Evolutionary conservation across 2,888 invertebrate genomes (phyloP).

Genomic region (Spodoptera exigua): DNA sequence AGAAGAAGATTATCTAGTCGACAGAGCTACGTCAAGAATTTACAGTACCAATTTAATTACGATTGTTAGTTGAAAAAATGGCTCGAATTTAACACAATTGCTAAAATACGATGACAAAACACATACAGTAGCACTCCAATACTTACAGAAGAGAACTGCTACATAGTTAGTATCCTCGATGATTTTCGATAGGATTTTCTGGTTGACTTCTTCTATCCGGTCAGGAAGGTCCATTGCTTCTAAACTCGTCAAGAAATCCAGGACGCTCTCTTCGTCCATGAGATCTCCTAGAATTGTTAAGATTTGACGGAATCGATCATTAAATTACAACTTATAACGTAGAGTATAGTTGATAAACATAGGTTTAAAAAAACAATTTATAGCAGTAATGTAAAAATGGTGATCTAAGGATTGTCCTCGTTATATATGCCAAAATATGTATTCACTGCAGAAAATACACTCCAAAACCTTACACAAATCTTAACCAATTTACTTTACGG

Average conservation of each 20-base stretch:
- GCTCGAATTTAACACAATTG: conserved; percentile 81
- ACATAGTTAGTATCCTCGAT: conserved; percentile 97
- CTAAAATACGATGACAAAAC: conserved; percentile 76
- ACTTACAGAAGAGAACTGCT: conserved; percentile 98
- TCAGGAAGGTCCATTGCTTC: conserved; percentile 98
- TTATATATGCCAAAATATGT: background rate
- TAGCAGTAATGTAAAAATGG: too few relatives aligned
- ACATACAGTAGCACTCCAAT: conserved; percentile 64
- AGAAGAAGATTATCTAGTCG: conserved; percentile 69
- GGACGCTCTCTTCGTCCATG: conserved; percentile 97
- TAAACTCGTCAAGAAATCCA: conserved; percentile 97
- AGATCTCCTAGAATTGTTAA: conserved; percentile 93
- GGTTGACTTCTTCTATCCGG: conserved; percentile 98
- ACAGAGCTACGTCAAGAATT: conserved; percentile 76
- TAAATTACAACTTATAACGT: conserved; percentile 5
- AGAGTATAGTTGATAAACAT: too few relatives aligned
- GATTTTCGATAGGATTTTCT: conserved; percentile 96
- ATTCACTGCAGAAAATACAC: conserved; percentile 8
- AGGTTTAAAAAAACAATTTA: too few relatives aligned
- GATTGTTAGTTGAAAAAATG: conserved; percentile 83
- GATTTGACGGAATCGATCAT: conserved; percentile 17
- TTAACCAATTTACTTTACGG: background rate
- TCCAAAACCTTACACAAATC: conserved; percentile 13
- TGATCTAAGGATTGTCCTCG: too few relatives aligned
- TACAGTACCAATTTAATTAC: conserved; percentile 65